Conservation (phyloP, 92 coral and sea anemone species). For the Porites lobata region DNA sequence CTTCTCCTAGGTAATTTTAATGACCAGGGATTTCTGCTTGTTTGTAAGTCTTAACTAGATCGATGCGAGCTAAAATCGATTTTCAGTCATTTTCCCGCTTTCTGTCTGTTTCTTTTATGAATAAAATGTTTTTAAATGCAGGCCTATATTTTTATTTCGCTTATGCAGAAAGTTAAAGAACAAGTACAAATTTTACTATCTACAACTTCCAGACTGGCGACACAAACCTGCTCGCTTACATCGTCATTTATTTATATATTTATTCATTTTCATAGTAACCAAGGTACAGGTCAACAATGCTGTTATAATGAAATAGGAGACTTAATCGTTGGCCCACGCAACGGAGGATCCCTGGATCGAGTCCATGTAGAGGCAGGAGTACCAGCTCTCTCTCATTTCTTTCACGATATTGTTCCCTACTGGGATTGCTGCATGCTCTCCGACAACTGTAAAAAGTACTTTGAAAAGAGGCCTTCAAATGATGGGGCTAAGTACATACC, state of each 20-base stretch:
- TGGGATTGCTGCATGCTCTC: slow-evolving; percentile 79
- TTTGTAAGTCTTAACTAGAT: background rate
- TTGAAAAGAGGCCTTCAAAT: slow-evolving; percentile 86
- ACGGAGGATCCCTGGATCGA: slow-evolving; percentile 82
- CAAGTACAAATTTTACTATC: too few relatives aligned
- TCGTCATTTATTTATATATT: background rate
- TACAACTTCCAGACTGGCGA: too few relatives aligned
- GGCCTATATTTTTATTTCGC: background rate
- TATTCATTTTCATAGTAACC: slow-evolving; percentile 25
- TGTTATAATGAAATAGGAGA: slow-evolving; percentile 82
- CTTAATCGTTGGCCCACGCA: slow-evolving; percentile 73
- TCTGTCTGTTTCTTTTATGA: too few relatives aligned
- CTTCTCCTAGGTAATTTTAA: slow-evolving; percentile 65
- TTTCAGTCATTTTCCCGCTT: too few relatives aligned
- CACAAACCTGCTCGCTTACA: too few relatives aligned
- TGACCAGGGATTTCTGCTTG: background rate
- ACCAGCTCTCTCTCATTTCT: slow-evolving; percentile 79
- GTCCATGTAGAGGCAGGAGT: slow-evolving; percentile 71
- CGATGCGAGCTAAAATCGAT: too few relatives aligned
- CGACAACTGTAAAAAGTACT: slow-evolving; percentile 74
- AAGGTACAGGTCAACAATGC: slow-evolving; percentile 84
- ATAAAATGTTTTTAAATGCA: background rate
- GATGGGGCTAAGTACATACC: slow-evolving; percentile 82
- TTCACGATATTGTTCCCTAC: slow-evolving; percentile 82
- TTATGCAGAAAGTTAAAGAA: too few relatives aligned